Evolutionary conservation across 2,113 vertebrate genomes (phyloP).

Genomic region (Osmerus eperlanus): DNA sequence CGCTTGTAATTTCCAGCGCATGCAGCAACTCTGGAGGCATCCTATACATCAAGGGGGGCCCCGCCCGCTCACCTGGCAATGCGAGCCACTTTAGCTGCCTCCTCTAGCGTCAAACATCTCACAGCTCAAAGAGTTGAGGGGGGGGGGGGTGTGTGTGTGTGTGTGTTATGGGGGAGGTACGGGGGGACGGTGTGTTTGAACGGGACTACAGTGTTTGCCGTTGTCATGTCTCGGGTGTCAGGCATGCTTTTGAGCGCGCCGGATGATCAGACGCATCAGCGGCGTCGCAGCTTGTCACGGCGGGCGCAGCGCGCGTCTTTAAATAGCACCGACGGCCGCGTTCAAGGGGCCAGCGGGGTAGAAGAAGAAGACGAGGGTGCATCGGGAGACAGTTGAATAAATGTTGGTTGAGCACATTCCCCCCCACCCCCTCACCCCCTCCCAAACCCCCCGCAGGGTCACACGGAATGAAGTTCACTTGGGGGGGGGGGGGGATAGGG

Average conservation of each 20-base stretch:
- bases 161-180: slow-evolving; percentile 13
- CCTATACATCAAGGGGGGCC: slow-evolving; percentile 40
- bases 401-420: not conserved
- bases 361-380: slow-evolving; percentile 49
- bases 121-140: slow-evolving; percentile 52
- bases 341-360: slow-evolving; percentile 51
- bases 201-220: slow-evolving; percentile 48
- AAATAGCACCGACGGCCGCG: slow-evolving; percentile 63
- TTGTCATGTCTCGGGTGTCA: slow-evolving; percentile 21
- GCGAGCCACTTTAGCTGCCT: slow-evolving; percentile 19
- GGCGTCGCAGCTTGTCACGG: slow-evolving; percentile 48
- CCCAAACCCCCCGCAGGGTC: no score
- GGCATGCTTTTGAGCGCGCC: slow-evolving; percentile 53
- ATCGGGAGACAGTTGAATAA: not conserved
- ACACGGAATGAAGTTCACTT: no score
- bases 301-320: slow-evolving; percentile 56
- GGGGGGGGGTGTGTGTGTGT: slow-evolving; percentile 10
- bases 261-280: slow-evolving; percentile 60
- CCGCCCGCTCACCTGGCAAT: slow-evolving; percentile 58
- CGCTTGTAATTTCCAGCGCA: slow-evolving; percentile 54
- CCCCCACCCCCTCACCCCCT: no score
- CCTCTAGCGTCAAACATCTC: slow-evolving; percentile 61
- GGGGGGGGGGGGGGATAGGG: no score
- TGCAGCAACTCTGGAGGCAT: slow-evolving; percentile 53
- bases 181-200: slow-evolving; percentile 47